A percentile compares a stretch with the other conserved stretches of the same genome.
Conservation (phyloP, 1,140 invertebrate genomes). For the Sarcophaga bullata region DNA sequence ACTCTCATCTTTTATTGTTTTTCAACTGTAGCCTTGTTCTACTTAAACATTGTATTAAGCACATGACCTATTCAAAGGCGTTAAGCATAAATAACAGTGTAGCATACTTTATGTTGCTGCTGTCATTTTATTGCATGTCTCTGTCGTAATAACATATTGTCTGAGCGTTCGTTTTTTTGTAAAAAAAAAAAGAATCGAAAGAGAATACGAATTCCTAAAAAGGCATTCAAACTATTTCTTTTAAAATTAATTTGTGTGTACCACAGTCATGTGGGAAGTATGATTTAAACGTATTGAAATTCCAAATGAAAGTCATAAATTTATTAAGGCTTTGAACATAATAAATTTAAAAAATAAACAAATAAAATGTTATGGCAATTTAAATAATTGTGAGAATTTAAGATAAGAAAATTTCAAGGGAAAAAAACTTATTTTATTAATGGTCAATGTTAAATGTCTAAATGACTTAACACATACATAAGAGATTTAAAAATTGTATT, state of each 20-base stretch:
- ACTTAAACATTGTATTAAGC: constrained; percentile 43
- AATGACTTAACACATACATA: too few relatives aligned
- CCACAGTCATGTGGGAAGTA: too few relatives aligned
- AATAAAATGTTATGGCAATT: neutral
- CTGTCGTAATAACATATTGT: neutral
- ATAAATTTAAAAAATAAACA: constrained; percentile 3
- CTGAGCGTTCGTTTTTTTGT: too few relatives aligned
- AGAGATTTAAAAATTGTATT: too few relatives aligned
- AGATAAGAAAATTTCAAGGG: too few relatives aligned
- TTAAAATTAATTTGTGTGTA: neutral
- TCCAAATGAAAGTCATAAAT: constrained; percentile 7
- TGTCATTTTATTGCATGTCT: neutral
- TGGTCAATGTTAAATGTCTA: too few relatives aligned
- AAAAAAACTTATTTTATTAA: too few relatives aligned
- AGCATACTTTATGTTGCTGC: constrained; percentile 26
- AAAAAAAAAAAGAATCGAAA: too few relatives aligned
- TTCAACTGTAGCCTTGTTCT: constrained; percentile 39
- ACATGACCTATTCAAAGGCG: constrained; percentile 33
- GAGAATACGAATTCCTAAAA: too few relatives aligned
- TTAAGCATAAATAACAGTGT: constrained; percentile 25
- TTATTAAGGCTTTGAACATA: constrained; percentile 20
- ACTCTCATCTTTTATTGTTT: neutral
- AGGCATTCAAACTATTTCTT: neutral
- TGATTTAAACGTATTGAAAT: neutral
- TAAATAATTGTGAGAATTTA: too few relatives aligned